Base-by-base conservation (phyloP, 1,140 invertebrate species). In the Microplitis mediator region DNA sequence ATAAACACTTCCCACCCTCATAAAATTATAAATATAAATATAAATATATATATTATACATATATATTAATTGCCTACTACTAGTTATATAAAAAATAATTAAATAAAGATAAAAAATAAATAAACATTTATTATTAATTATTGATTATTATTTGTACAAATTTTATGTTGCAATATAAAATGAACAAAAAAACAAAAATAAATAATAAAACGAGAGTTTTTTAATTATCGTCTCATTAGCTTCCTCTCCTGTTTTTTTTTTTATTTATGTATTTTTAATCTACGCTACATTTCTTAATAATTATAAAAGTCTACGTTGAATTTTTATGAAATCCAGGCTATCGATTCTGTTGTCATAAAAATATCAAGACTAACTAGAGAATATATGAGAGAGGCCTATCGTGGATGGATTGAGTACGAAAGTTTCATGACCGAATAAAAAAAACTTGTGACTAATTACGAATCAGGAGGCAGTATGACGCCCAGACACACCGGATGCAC, bases 151-250 rank as follows among this genome's bases (percentile, higher is more conserved):
- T 85, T 84, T 86, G 84, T 86, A 86, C 84, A 86, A 86, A 86
- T 86, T 86, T 86, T 86, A 85, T 84, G 85, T 87, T 87, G 83
- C 85, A 85, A 86, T 87, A 86, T 84, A 61, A 68, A 74, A 69
- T 76, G 85, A 75, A 71, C 66, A 71, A 70, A 64, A 71, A 45
- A 68, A 6, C 6, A 63, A 62, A 69, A 69, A 85, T 85, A 85
- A 86, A 84, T 75, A 75, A 82, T 79, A 81, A 85, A 86, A 76
- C 78, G 74, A 80, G 79, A 79, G 76, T 82, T 82, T 76, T 70
- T 71, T 62, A 70, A 35, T 71, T 54, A 9, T 56, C 65, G 32
- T 62, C 39, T 45, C 50, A 36, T 62, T 63, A 54, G 50, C 39
- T 13, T n/a, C 23, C 68, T 13, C 3, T 50, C n/a, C 16, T 65